Evolutionary conservation across 2,797 vertebrate species (phyloP), one percentile per base, ranked within the genome.

Genomic region (Neopelma chrysocephalum): DNA sequence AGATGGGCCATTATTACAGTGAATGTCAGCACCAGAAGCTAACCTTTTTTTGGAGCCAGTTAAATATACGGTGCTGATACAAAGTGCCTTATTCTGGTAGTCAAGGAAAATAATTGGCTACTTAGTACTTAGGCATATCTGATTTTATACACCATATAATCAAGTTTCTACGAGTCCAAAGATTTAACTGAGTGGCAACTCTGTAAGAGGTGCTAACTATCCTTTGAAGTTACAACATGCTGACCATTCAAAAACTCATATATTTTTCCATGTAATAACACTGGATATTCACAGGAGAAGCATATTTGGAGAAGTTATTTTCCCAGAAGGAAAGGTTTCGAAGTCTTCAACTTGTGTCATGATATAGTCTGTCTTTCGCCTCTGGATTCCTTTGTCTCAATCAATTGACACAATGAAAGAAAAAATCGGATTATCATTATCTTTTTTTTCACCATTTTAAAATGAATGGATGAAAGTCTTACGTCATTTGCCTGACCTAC

Each of bases 71-170:
- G 22, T 68, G 64, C 57, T 64, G 58, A 65, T 53, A 79, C 11
- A 50, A 87, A 89, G 31, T 2, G 0, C 31, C 54, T 78, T 82
- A 43, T 90, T 85, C 56, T 85, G 56, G 18, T 83, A 90, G 43
- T 75, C 47, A 85, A 38, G 48, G 23, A 92, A 75, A 93, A 83
- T 89, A 95, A 94, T 53, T 84, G 82, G 50, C 38, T 87, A 54
- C 43, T 79, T 73, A 90, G 22, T 61, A 57, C 51, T 70, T 70
- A 68, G 29, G 11, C 5, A 57, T 22, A 62, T 79, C 31, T 83
- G 57, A 78, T 80, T 95, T 86, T 85, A 84, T 62, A 53, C 9
- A 71, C 13, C 16, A 29, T 32, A 75, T 68, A 91, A 86, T 84
- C 51, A 87, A 53, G 73, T 75, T 40, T 54, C 64, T 91, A 51